Conservation (phyloP, 2,797 vertebrate genomes). For the Morelia viridis region DNA sequence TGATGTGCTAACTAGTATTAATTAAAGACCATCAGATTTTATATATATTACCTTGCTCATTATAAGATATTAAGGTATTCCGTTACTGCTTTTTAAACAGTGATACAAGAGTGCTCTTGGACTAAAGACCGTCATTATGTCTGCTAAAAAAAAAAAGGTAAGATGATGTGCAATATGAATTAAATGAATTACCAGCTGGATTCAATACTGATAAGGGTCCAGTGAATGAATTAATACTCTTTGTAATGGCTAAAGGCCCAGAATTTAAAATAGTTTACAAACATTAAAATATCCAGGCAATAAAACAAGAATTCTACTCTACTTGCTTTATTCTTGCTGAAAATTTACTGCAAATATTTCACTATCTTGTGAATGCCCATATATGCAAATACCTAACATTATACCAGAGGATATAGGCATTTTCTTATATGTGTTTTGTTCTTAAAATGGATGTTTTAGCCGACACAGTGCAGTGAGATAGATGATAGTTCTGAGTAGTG, state of each 20-base stretch:
- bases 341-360: neutral
- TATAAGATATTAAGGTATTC: neutral
- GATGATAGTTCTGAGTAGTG: neutral
- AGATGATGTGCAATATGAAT: neutral
- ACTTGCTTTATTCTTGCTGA: neutral
- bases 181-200: neutral
- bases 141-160: neutral
- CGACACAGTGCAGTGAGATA: neutral
- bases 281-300: neutral
- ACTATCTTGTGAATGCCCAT: neutral
- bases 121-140: neutral
- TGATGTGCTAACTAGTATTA: neutral
- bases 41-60: neutral
- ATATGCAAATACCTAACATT: neutral
- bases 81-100: conserved; percentile 6
- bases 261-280: too few species aligned
- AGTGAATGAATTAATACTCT: neutral
- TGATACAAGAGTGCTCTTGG: neutral
- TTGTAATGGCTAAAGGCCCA: too few species aligned
- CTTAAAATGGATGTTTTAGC: neutral
- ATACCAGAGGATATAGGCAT: neutral
- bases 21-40: too few species aligned
- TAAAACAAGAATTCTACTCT: neutral
- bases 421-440: neutral
- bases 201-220: neutral